Base-by-base conservation (phyloP, 2,113 vertebrate species). In the Apeltes quadracus region DNA sequence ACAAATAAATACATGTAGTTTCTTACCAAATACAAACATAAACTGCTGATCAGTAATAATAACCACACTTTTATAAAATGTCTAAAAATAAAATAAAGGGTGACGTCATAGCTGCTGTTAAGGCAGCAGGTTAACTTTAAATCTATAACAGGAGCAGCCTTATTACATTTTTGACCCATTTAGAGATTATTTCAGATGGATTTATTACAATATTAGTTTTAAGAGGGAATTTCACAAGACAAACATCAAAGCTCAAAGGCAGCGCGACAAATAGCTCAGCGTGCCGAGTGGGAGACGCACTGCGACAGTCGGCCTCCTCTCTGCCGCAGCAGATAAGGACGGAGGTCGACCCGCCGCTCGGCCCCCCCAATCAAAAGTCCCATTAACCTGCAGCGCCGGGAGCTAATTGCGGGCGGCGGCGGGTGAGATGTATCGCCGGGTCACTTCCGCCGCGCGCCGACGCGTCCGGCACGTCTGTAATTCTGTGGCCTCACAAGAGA, bases 291-390 rank as follows among this genome's bases (percentile, higher is more conserved):
- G 54, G 10, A 67, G 57, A 66, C 63, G 11, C 61, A 58, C 58
- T n/a, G 55, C 1, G 12, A 54, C n/a, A 76, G 65, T 1, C 55
- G 57, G 70, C 74, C 0, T 39, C 70, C 75, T 85, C 59, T 78
- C 67, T 78, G 84, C 70, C 57, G 6, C 61, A 25, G 80, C 46
- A 84, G 90, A 91, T 93, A 93, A 92, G 80, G 39, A 46, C 0
- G 69, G 8, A 69, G 70, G 79, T 80, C 79, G 51, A 68, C 57
- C 76, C 82, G 51, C 27, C 43, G 12, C 13, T n/a, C 34, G 18
- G 16, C 63, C 79, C 61, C 71, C 81, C 88, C 84, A 90, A 91
- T 89, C 88, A 91, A 86, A 92, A 87, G 88, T 92, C 91, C 90
- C 82, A 92, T 92, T 92, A 92, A 92, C 90, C 88, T 89, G 89